These are phyloP conservation scores for Serranus cabrilla DNA, from an alignment of 2,797 vertebrate genomes.

Conservation along the genomic window DNA sequence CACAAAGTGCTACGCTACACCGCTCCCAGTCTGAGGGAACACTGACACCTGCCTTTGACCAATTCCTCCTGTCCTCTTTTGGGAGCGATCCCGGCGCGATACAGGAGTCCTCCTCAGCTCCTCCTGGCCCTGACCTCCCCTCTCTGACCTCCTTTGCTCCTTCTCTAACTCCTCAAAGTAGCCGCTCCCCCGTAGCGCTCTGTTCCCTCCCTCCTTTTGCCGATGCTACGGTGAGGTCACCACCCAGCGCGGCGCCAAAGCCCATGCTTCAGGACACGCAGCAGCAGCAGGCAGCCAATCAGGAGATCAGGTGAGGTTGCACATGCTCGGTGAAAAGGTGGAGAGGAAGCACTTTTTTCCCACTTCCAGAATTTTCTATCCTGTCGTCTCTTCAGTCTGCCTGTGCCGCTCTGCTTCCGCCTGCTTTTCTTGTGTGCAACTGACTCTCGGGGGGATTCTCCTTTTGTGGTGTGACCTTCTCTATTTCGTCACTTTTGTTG, in stretches of 20 bases:
- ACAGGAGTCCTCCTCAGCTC: conserved; percentile 61
- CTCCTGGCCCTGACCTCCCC: conserved; percentile 36
- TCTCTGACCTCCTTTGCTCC: conserved; percentile 87
- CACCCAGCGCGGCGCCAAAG: conserved; percentile 63
- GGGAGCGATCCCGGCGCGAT: conserved; percentile 68
- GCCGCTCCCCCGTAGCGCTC: conserved; percentile 71
- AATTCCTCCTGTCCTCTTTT: conserved; percentile 62
- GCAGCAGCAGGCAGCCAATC: conserved; percentile 85
- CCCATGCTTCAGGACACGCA: conserved; percentile 86
- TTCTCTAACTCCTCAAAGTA: conserved; percentile 79
- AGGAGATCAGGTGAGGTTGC: conserved; percentile 92
- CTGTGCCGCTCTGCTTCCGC: conserved; percentile 61
- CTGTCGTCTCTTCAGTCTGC: conserved; percentile 47
- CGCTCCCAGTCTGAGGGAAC: conserved; percentile 73
- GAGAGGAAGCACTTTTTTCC: conserved; percentile 49
- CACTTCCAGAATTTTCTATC: conserved; percentile 56
- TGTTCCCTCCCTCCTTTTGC: conserved; percentile 68
- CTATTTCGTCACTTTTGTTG: conserved; percentile 52
- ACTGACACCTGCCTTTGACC: conserved; percentile 48
- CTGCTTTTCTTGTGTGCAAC: conserved; percentile 54
- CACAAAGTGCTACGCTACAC: conserved; percentile 27
- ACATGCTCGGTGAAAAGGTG: conserved; percentile 64
- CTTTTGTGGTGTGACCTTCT: conserved; percentile 73
- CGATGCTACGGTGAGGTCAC: conserved; percentile 67
- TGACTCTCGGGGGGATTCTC: conserved; percentile 57